Evolutionary conservation across 2,113 vertebrate species (phyloP).

Genomic region (Passer montanus): DNA sequence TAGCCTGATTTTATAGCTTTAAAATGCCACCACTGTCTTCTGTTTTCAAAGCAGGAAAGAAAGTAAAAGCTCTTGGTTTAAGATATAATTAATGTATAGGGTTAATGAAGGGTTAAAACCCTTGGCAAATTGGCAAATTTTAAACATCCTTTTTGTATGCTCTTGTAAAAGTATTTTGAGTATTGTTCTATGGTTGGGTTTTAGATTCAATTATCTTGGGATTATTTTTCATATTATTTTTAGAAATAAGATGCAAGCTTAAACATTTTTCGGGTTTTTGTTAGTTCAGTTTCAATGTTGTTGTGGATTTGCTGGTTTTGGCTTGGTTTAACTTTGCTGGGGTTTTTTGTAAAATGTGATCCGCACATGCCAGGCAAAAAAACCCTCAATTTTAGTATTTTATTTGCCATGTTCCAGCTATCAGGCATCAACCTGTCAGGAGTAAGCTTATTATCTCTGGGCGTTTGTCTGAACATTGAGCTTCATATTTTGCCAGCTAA

Average conservation of each 20-base stretch:
- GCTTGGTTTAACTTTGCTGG: neutral
- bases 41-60: neutral
- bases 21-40: neutral
- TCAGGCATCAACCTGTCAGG: neutral
- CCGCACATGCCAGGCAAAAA: neutral
- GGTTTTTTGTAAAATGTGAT: neutral
- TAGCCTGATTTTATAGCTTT: neutral
- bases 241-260: neutral
- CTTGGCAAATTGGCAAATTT: neutral
- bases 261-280: rapidly evolving
- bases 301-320: neutral
- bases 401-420: neutral
- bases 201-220: neutral
- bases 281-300: neutral
- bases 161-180: neutral
- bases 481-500: neutral
- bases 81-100: neutral
- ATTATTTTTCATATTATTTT: neutral
- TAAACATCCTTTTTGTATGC: neutral
- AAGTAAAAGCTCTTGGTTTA: neutral
- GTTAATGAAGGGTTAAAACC: neutral
- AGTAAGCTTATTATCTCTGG: neutral
- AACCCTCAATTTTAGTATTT: neutral
- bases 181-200: neutral
- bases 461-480: neutral